phyloP scores from a whole-genome alignment of 2,888 invertebrate genomes.

The Acrobasis consociella region DNA sequence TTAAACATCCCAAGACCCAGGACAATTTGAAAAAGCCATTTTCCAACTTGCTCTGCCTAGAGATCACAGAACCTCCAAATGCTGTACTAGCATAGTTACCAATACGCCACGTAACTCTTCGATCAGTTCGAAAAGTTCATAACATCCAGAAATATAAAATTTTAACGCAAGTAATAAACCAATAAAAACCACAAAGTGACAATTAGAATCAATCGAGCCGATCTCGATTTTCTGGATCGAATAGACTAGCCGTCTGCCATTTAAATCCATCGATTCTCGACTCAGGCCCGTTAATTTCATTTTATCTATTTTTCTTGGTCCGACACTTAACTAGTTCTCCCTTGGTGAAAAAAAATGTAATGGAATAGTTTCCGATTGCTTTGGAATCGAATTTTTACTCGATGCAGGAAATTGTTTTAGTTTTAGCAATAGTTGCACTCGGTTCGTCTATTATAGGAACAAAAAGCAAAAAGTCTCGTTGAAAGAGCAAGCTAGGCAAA shows the following conservation, averaged over 20 bases:
- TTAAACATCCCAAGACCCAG: too few species aligned
- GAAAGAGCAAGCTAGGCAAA: too few species aligned
- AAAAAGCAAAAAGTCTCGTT: too few species aligned
- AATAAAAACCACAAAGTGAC: constrained; percentile 38
- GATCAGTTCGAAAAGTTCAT: too few species aligned
- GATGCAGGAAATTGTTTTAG: constrained; percentile 5
- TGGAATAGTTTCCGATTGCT: constrained; percentile 18
- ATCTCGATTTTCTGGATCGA: constrained; percentile 38
- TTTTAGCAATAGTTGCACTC: neutral
- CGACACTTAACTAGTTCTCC: constrained; percentile 42
- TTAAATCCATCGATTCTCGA: constrained; percentile 49
- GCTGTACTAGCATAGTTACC: too few species aligned
- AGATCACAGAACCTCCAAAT: too few species aligned
- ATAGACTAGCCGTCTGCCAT: constrained; percentile 40
- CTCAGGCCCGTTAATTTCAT: constrained; percentile 44
- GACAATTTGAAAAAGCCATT: too few species aligned
- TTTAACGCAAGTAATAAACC: neutral
- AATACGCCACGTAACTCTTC: too few species aligned
- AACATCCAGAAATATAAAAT: too few species aligned
- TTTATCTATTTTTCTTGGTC: constrained; percentile 44
- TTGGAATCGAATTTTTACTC: constrained; percentile 6
- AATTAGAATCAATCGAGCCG: constrained; percentile 42
- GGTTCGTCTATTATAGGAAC: too few species aligned
- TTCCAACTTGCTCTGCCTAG: too few species aligned
- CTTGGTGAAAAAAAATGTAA: constrained; percentile 7